Evolutionary conservation across 2,888 invertebrate species (phyloP).

Genomic region (Eilema griseolum): DNA sequence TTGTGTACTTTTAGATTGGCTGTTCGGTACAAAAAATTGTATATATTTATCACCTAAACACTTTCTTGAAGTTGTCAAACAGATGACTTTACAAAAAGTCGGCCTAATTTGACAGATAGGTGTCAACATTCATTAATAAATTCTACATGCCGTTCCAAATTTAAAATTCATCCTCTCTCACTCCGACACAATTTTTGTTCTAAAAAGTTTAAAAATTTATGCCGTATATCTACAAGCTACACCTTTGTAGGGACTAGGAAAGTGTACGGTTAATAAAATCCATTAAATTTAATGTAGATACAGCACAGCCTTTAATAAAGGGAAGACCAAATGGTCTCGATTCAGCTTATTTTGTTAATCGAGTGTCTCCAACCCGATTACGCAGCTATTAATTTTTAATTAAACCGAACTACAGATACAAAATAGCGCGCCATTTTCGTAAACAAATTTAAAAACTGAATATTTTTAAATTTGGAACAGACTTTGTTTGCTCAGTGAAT

Average conservation of each 20-base stretch:
- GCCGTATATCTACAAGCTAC: no score
- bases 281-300: not conserved
- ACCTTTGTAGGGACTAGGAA: not conserved
- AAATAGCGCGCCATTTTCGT: constrained; percentile 24
- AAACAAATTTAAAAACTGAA: constrained; percentile 26
- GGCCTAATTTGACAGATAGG: no score
- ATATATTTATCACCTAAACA: no score
- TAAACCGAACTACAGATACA: constrained; percentile 30
- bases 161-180: no score
- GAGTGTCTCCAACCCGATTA: constrained; percentile 26
- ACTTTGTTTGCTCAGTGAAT: constrained; percentile 26
- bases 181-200: no score
- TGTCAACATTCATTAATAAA: no score
- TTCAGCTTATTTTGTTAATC: constrained; percentile 41
- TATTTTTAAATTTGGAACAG: constrained; percentile 10
- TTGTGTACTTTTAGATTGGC: no score
- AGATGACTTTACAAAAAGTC: no score
- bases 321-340: constrained; percentile 20
- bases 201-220: no score
- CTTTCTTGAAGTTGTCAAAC: no score
- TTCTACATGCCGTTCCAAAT: no score
- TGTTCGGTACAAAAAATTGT: no score
- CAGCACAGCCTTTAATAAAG: not conserved
- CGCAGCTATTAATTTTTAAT: constrained; percentile 44
- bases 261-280: not conserved